Evolutionary conservation across 2,113 vertebrate genomes (phyloP).

Genomic region (Brienomyrus longianalis): DNA sequence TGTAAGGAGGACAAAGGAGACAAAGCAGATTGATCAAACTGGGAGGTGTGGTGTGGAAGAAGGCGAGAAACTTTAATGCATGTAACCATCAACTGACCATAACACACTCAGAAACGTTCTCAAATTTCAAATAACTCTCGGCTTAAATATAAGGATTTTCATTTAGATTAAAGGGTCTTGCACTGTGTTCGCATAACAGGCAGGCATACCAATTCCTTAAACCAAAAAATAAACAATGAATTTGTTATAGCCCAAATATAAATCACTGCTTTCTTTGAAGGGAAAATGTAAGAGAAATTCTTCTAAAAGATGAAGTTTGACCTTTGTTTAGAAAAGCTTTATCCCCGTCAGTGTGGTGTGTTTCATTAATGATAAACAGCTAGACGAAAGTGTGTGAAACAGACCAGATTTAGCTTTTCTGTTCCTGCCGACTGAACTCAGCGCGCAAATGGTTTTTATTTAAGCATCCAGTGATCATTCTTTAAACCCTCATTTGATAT

Average conservation of each 20-base stretch:
- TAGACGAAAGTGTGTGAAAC: neutral
- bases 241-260: neutral
- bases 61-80: neutral
- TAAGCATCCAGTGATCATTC: neutral
- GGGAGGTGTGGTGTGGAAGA: neutral
- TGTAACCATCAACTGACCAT: neutral
- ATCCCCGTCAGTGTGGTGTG: neutral
- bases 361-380: neutral
- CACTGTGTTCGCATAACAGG: neutral
- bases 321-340: neutral
- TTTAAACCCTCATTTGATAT: neutral
- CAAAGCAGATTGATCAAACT: neutral
- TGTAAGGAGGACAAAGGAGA: neutral
- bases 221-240: neutral
- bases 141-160: neutral
- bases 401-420: neutral
- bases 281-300: neutral
- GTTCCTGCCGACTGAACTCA: neutral
- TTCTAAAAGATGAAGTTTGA: neutral
- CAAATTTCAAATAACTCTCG: neutral
- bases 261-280: neutral
- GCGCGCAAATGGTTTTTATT: neutral
- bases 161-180: neutral
- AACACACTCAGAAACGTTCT: neutral
- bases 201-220: neutral